Evolutionary conservation across 1,140 invertebrate species (phyloP).

Genomic region (Cydia amplana): DNA sequence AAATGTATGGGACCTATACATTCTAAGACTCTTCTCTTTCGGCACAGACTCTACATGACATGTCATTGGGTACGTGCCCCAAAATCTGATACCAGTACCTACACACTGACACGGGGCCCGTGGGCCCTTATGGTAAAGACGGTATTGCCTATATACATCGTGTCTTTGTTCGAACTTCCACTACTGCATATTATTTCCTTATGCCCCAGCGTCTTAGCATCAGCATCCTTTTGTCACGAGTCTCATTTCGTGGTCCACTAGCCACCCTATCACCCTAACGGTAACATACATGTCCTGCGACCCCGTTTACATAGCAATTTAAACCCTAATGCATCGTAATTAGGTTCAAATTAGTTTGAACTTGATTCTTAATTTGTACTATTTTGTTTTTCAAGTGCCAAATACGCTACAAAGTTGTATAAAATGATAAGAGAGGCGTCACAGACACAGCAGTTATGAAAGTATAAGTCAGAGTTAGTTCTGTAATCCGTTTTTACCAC

Average conservation of each 20-base stretch:
- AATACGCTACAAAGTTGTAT: not conserved
- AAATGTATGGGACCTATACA: too few relatives aligned
- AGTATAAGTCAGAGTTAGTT: not conserved
- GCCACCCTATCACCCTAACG: conserved; percentile 16
- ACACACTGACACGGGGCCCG: too few relatives aligned
- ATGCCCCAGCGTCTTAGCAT: conserved; percentile 7
- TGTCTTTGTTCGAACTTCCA: not conserved
- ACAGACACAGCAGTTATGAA: not conserved
- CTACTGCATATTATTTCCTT: not conserved
- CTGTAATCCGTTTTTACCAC: too few relatives aligned
- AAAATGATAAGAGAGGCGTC: not conserved
- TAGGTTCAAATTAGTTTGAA: not conserved
- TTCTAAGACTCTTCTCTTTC: too few relatives aligned
- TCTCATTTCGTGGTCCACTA: conserved; percentile 16
- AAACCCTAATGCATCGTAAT: not conserved
- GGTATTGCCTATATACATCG: too few relatives aligned
- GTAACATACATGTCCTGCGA: conserved; percentile 1
- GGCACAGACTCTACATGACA: too few relatives aligned
- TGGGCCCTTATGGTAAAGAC: too few relatives aligned
- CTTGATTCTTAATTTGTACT: not conserved
- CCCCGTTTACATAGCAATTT: not conserved
- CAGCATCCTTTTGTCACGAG: conserved; percentile 14
- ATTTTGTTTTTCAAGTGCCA: not conserved
- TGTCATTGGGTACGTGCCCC: too few relatives aligned
- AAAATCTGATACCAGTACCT: too few relatives aligned